phyloP scores from a whole-genome alignment of 2,888 invertebrate genomes.

The Lochmaea capreae region DNA sequence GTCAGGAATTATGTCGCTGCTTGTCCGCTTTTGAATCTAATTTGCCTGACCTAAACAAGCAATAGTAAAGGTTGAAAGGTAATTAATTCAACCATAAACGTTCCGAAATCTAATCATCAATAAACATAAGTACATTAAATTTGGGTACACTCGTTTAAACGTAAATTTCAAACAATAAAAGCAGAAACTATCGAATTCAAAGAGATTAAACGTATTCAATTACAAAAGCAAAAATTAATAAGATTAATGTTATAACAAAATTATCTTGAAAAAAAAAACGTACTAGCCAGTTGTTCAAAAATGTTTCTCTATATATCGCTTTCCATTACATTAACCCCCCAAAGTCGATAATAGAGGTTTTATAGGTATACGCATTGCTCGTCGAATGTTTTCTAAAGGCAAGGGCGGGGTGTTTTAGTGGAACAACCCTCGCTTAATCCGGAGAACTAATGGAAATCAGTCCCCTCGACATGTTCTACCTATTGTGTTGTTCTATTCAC shows the following conservation, averaged over 20 bases:
- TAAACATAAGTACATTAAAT: no score
- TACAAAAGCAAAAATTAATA: constrained; percentile 3
- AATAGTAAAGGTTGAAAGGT: no score
- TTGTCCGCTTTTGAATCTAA: no score
- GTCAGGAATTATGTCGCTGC: no score
- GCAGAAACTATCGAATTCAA: background rate
- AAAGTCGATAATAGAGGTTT: constrained; percentile 50
- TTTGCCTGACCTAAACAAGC: no score
- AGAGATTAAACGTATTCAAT: background rate
- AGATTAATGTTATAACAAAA: background rate
- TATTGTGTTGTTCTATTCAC: constrained; percentile 63
- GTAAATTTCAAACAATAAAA: background rate
- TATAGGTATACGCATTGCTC: constrained; percentile 49
- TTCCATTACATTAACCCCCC: constrained; percentile 48
- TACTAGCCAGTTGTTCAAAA: constrained; percentile 12
- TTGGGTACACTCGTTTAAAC: no score
- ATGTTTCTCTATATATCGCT: constrained; percentile 36
- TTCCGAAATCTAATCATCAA: no score
- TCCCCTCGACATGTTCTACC: constrained; percentile 60
- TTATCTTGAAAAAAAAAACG: background rate
- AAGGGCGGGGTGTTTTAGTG: constrained; percentile 52
- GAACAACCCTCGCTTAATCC: constrained; percentile 59
- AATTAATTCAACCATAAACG: no score
- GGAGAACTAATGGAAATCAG: constrained; percentile 61
- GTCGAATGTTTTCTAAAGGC: constrained; percentile 48